A percentile compares a stretch with the other conserved stretches of the same genome.
Evolutionary conservation across 2,797 vertebrate genomes (phyloP).

Genomic region (Danio kyathit): DNA sequence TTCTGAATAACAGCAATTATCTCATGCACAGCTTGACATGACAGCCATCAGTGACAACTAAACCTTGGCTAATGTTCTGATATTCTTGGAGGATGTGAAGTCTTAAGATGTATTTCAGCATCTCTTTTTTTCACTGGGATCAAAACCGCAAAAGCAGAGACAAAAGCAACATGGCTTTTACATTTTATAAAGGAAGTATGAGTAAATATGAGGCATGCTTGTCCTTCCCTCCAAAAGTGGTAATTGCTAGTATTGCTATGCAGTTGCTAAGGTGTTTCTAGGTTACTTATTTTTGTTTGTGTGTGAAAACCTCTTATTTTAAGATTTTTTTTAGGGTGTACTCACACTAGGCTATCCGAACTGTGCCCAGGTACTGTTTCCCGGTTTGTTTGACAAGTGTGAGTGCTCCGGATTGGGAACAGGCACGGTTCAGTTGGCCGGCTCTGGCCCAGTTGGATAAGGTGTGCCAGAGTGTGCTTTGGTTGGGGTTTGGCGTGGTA

Average conservation of each 20-base stretch:
- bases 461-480: too few species aligned
- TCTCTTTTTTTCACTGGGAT: slow-evolving; percentile 12
- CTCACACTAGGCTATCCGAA: too few species aligned
- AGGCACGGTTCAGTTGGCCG: too few species aligned
- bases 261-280: neutral
- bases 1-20: slow-evolving; percentile 28
- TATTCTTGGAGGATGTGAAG: slow-evolving; percentile 12
- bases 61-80: slow-evolving; percentile 26
- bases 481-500: too few species aligned
- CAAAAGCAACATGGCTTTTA: neutral
- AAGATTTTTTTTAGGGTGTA: too few species aligned
- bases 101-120: slow-evolving; percentile 15
- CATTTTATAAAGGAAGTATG: neutral
- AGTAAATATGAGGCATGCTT: neutral
- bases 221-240: neutral
- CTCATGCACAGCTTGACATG: slow-evolving; percentile 18
- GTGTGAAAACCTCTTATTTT: too few species aligned
- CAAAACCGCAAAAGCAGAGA: neutral
- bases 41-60: slow-evolving; percentile 12
- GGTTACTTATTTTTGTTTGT: neutral
- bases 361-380: too few species aligned
- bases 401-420: too few species aligned
- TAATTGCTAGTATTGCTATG: neutral
- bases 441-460: too few species aligned
- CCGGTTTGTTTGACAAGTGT: too few species aligned